Conservation (phyloP, 2,888 invertebrate genomes). For the Monochamus alternatus region DNA sequence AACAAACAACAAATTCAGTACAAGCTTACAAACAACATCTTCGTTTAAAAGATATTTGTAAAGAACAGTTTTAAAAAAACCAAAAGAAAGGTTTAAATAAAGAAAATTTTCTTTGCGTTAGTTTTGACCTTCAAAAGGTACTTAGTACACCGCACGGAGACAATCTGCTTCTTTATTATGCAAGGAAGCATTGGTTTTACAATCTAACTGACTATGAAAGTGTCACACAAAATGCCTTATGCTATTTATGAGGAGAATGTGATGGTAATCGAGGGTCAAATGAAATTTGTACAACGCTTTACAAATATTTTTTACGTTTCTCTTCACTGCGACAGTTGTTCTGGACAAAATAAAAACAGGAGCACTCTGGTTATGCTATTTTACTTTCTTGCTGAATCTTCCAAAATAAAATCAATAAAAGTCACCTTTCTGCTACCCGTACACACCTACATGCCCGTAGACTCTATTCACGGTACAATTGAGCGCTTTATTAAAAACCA, state of each 20-base stretch:
- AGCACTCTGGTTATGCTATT: constrained; percentile 23
- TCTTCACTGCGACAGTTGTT: constrained; percentile 24
- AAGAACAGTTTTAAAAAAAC: constrained; percentile 11
- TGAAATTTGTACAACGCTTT: constrained; percentile 2
- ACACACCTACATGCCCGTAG: constrained; percentile 60
- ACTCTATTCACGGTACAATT: constrained; percentile 53
- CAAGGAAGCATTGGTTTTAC: constrained; percentile 8
- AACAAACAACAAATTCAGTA: constrained; percentile 7
- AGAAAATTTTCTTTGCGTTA: constrained; percentile 23
- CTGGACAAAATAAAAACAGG: constrained; percentile 28
- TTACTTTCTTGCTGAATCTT: constrained; percentile 24
- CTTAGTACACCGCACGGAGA: constrained; percentile 21
- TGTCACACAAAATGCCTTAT: constrained; percentile 16
- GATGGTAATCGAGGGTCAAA: constrained; percentile 13
- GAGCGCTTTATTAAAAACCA: constrained; percentile 52
- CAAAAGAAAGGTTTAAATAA: constrained; percentile 20
- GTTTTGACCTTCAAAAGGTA: constrained; percentile 24
- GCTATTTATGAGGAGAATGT: constrained; percentile 15
- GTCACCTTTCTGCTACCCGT: constrained; percentile 56
- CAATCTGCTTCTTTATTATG: constrained; percentile 18
- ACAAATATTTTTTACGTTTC: constrained; percentile 11
- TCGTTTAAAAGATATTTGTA: constrained; percentile 7
- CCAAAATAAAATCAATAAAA: constrained; percentile 29
- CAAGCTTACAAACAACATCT: constrained; percentile 25
- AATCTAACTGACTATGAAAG: constrained; percentile 6